Percentiles rank a stretch among this genome's conserved stretches.
These are phyloP conservation scores for Graptemys geographica DNA, from an alignment of 2,797 vertebrate genomes.

Conservation along the genomic window DNA sequence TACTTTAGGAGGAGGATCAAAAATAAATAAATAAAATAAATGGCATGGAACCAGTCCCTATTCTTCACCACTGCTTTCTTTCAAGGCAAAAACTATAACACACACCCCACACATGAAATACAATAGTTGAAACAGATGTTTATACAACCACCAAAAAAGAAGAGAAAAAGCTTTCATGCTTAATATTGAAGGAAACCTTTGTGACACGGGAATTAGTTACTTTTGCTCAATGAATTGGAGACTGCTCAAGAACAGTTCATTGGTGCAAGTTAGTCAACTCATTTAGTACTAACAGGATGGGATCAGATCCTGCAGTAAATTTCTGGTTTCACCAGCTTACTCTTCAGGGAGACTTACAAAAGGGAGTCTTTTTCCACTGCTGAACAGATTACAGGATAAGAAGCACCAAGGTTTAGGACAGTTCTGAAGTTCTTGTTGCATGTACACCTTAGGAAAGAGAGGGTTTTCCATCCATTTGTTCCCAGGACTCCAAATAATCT, in stretches of 20 bases:
- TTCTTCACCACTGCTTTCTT: background rate
- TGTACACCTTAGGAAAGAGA: background rate
- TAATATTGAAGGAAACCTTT: background rate
- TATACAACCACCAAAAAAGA: background rate
- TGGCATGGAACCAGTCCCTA: background rate
- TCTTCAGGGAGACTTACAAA: background rate
- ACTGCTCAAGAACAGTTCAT: background rate
- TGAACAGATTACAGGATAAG: background rate
- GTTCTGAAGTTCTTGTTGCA: background rate
- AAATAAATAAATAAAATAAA: background rate
- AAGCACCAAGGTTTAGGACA: background rate
- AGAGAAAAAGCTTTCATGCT: background rate
- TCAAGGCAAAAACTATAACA: background rate
- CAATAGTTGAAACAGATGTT: background rate
- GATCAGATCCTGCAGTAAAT: background rate
- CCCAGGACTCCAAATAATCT: too few relatives aligned
- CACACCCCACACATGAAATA: background rate
- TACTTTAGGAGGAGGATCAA: background rate
- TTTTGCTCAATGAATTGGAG: background rate
- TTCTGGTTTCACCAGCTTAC: too few relatives aligned
- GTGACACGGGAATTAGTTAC: background rate
- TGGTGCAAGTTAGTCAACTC: background rate
- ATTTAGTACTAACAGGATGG: background rate
- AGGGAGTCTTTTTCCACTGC: background rate
- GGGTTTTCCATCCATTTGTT: background rate